A percentile compares a stretch with the other conserved stretches of the same genome.
Conservation (phyloP, 2,113 vertebrate species). For the Heliornis fulica region DNA sequence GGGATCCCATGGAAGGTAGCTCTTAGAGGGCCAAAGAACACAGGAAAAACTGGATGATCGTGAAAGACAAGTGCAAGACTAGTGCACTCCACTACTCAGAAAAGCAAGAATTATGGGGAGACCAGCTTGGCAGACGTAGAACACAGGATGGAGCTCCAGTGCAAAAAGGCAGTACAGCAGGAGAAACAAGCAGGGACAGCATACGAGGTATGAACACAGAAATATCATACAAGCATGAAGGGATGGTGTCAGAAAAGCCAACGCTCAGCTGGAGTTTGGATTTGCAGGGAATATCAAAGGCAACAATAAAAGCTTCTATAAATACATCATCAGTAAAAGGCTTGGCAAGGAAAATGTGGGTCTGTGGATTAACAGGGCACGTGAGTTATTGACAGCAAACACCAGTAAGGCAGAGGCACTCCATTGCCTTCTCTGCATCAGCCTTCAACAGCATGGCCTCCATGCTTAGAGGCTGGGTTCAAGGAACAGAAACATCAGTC, state of each 20-base stretch:
- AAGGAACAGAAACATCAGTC: background rate
- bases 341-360: background rate
- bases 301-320: background rate
- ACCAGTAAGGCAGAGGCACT: accelerated
- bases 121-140: background rate
- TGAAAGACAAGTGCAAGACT: background rate
- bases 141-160: background rate
- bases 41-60: background rate
- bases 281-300: background rate
- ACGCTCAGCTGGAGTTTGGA: background rate
- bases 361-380: accelerated
- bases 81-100: background rate
- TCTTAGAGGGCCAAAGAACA: background rate
- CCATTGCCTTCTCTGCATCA: background rate
- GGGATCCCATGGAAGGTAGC: background rate
- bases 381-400: background rate
- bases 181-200: background rate
- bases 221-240: background rate
- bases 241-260: background rate
- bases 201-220: background rate
- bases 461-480: background rate
- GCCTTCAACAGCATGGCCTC: background rate
- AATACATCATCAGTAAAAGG: background rate
- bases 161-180: background rate
- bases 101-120: background rate